phyloP scores from a whole-genome alignment of 30 jellyfish, hydroid and myxozoan genomes.

The Aurelia aurita region DNA sequence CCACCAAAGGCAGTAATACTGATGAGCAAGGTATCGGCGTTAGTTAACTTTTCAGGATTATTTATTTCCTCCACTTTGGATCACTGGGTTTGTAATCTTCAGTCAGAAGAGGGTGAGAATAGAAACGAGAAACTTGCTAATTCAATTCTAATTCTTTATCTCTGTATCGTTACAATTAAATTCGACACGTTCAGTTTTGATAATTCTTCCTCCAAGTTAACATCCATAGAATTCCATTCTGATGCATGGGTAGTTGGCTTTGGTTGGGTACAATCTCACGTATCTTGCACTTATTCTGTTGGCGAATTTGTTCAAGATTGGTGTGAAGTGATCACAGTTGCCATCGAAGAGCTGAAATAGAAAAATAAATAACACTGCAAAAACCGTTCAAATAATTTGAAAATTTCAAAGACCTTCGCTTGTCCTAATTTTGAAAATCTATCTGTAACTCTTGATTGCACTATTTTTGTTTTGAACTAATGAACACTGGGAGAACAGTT shows the following conservation, averaged over 20 bases:
- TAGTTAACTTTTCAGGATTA: no score
- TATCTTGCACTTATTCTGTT: constrained; percentile 77
- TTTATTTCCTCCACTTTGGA: no score
- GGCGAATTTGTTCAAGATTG: constrained; percentile 76
- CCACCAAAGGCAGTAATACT: no score
- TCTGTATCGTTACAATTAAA: no score
- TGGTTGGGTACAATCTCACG: constrained; percentile 84
- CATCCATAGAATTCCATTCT: constrained; percentile 98
- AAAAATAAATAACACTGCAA: not conserved
- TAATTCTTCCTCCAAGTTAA: not conserved
- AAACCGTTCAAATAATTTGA: not conserved
- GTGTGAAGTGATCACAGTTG: constrained; percentile 79
- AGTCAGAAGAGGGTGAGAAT: no score
- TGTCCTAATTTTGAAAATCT: no score
- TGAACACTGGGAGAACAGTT: no score
- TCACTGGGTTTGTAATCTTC: no score
- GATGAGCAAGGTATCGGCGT: no score
- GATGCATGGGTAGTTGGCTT: constrained; percentile 92
- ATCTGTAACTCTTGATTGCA: not conserved
- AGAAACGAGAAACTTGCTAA: no score
- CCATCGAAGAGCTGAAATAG: constrained; percentile 41
- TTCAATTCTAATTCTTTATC: no score
- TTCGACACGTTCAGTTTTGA: no score
- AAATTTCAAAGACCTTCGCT: not conserved
- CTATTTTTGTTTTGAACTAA: not conserved